These are phyloP conservation scores for Schizopygopsis malacanthus DNA, from an alignment of 2,797 vertebrate species.

Conservation along the genomic window DNA sequence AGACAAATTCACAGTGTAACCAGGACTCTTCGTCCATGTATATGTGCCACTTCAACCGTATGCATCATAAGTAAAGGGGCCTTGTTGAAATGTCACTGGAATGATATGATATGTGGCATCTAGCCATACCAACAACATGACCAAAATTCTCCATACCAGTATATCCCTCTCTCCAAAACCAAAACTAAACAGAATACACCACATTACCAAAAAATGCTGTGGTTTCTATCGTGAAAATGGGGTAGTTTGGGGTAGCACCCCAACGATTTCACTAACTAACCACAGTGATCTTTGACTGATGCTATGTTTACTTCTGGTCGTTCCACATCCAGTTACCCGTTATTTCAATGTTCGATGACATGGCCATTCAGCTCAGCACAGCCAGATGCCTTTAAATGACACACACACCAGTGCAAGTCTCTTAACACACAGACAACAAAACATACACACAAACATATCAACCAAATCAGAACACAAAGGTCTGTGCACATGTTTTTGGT, in stretches of 20 bases:
- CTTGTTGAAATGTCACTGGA: conserved; percentile 45
- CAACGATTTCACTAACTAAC: neutral
- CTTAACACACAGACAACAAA: conserved; percentile 57
- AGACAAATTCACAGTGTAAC: conserved; percentile 52
- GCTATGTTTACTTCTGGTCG: neutral
- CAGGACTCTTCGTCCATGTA: conserved; percentile 27
- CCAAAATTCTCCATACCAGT: conserved; percentile 25
- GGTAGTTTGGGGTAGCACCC: neutral
- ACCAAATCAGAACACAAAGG: conserved; percentile 44
- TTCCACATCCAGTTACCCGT: conserved; percentile 38
- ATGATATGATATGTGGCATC: conserved; percentile 28
- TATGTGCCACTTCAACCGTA: conserved; percentile 40
- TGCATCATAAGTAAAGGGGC: conserved; percentile 25
- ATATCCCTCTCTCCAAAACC: conserved; percentile 53
- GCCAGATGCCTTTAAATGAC: conserved; percentile 56
- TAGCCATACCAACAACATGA: conserved; percentile 10
- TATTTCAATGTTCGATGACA: conserved; percentile 45
- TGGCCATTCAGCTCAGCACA: conserved; percentile 66
- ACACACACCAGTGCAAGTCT: conserved; percentile 40
- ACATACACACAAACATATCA: conserved; percentile 29
- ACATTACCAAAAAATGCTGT: neutral
- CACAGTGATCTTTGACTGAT: conserved; percentile 7
- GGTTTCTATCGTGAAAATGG: neutral
- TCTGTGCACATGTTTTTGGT: conserved; percentile 67
- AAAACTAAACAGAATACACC: conserved; percentile 55